Percentiles rank a stretch among this genome's conserved stretches.
These are phyloP conservation scores for Drosophila sechellia DNA, from an alignment of 1,140 invertebrate genomes.

Conservation along the genomic window DNA sequence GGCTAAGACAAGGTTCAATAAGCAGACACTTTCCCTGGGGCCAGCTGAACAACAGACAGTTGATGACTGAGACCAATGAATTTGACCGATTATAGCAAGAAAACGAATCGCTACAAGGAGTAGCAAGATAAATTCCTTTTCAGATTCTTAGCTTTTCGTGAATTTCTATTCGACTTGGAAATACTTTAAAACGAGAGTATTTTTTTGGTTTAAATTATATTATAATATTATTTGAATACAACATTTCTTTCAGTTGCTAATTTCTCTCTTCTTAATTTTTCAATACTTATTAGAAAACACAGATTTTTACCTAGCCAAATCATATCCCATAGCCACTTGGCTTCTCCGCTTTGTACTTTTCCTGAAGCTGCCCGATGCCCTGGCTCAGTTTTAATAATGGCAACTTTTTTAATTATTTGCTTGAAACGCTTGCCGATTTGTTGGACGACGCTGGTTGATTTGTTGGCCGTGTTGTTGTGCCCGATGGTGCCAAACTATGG, in stretches of 20 bases:
- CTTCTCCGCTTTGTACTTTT: background rate
- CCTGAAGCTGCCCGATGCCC: slow-evolving; percentile 15
- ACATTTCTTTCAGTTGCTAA: too few species aligned
- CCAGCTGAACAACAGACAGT: slow-evolving; percentile 23
- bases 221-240: too few species aligned
- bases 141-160: background rate
- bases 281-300: background rate
- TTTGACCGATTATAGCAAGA: slow-evolving; percentile 72
- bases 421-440: slow-evolving; percentile 75
- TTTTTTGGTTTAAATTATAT: too few species aligned
- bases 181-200: background rate
- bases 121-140: slow-evolving; percentile 12
- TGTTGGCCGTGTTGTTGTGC: slow-evolving; percentile 50
- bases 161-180: background rate
- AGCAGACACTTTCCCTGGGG: slow-evolving; percentile 25
- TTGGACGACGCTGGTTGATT: slow-evolving; percentile 66
- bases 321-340: too few species aligned
- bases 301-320: background rate
- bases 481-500: slow-evolving; percentile 71
- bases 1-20: slow-evolving; percentile 23
- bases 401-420: slow-evolving; percentile 84
- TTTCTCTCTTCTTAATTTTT: background rate
- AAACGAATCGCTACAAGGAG: slow-evolving; percentile 26
- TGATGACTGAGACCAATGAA: slow-evolving; percentile 52
- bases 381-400: slow-evolving; percentile 75